Evolutionary conservation across 2,113 vertebrate genomes (phyloP), one percentile per base, ranked within the genome.

Genomic region (Zonotrichia leucophrys): DNA sequence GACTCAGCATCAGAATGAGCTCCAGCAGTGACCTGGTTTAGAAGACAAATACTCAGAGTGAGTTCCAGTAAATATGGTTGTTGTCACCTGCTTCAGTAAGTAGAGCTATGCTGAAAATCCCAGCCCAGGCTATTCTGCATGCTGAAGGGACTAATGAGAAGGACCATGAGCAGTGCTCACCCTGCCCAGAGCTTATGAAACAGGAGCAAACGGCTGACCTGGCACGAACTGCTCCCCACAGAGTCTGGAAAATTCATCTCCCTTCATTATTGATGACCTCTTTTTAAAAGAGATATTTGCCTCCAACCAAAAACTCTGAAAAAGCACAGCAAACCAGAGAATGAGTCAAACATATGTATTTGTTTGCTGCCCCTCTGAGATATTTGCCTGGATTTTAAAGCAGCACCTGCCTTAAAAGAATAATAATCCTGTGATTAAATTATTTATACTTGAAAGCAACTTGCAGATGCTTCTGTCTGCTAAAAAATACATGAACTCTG

Each of bases 251-350:
- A 91, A 81, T 37, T 88, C 58, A 53, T 79, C 75, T 44, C 1
- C 0, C 70, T 95, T 91, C 87, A 96, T 91, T 96, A 95, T 41
- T 90, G 81, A 94, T 94, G 83, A 49, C 64, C 91, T 89, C 87
- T 76, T 96, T 83, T 75, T 30, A 53, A 69, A 75, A 41, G 42
- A 85, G 89, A n/a, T n/a, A 64, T 33, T 83, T 93, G 91, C 82
- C 76, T 62, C 56, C 70, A 75, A 70, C 67, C 80, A 86, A 76
- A 77, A 94, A 50, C 24, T 42, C 55, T 10, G 67, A 44, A 89
- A 90, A 33, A 92, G 59, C 68, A 46, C 27, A 60, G 55, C 42
- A 74, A 74, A 59, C 59, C 39, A 39, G 80, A 68, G 59, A 68
- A 50, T 0, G 5, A 35, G 28, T 41, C 21, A 77, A 92, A 80